phyloP scores from a whole-genome alignment of 2,888 invertebrate species.

The Leucozona laternaria region DNA sequence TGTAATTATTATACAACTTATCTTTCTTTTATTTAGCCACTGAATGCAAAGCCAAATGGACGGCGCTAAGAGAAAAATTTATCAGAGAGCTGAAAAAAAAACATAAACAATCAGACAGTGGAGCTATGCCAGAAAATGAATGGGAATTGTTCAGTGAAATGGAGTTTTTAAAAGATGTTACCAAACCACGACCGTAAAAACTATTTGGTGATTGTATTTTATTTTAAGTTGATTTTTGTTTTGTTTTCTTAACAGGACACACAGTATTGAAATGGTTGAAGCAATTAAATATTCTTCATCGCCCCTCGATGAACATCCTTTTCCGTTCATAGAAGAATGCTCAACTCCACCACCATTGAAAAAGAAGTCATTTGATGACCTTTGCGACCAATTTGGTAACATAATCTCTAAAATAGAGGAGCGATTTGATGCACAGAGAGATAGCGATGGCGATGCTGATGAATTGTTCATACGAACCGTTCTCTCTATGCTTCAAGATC shows the following conservation, averaged over 20 bases:
- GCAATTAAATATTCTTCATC: neutral
- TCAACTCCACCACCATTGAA: neutral
- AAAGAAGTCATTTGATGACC: neutral
- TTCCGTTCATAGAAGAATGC: neutral
- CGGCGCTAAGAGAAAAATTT: neutral
- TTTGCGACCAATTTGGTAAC: neutral
- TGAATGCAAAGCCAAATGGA: neutral
- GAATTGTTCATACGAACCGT: conserved; percentile 6
- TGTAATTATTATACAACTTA: neutral
- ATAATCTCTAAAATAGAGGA: neutral
- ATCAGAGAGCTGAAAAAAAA: neutral
- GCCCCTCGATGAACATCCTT: neutral
- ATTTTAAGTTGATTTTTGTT: neutral
- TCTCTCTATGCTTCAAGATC: conserved; percentile 17
- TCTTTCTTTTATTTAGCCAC: neutral
- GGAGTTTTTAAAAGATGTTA: neutral
- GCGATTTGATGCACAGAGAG: neutral
- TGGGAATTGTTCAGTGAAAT: neutral
- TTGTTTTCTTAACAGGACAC: neutral
- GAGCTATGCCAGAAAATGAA: neutral
- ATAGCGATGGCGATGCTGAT: neutral
- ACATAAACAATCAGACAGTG: neutral
- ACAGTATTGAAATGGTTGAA: neutral
- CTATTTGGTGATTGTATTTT: neutral
- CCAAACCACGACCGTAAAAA: neutral